These are phyloP conservation scores for Trichomalopsis sarcophagae DNA, from an alignment of 1,140 invertebrate species.

Conservation along the genomic window DNA sequence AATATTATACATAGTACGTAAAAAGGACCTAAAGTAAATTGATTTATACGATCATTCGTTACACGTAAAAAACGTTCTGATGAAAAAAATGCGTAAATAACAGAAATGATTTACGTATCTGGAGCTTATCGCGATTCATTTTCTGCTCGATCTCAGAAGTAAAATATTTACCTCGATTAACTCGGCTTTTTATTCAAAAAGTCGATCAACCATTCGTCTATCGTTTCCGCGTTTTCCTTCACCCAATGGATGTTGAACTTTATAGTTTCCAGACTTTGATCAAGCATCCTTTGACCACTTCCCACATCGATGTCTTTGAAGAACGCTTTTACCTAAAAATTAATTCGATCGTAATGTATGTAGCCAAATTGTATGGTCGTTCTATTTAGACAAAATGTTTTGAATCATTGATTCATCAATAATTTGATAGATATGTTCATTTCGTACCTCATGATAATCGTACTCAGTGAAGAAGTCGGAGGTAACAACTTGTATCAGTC, in stretches of 20 bases:
- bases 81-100: constrained; percentile 26
- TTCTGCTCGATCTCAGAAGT: constrained; percentile 25
- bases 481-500: constrained; percentile 81
- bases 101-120: constrained; percentile 10
- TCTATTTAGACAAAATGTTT: no score
- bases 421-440: no score
- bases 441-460: constrained; percentile 82
- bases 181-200: constrained; percentile 48
- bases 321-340: constrained; percentile 79
- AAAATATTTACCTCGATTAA: constrained; percentile 42
- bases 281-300: constrained; percentile 80
- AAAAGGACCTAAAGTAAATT: neutral
- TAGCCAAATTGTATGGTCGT: neutral
- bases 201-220: constrained; percentile 78
- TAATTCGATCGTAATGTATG: constrained; percentile 22
- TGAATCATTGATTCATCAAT: no score
- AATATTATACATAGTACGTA: neutral
- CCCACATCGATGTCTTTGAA: constrained; percentile 82
- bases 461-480: constrained; percentile 83
- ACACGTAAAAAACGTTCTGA: constrained; percentile 32
- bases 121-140: constrained; percentile 1
- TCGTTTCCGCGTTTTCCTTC: constrained; percentile 78
- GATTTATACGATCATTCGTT: neutral
- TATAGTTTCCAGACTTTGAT: constrained; percentile 86
- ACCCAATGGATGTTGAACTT: constrained; percentile 87